Evolutionary conservation across 2,888 invertebrate species (phyloP), one percentile per base, ranked within the genome.

Genomic region (Zelleria hepariella): DNA sequence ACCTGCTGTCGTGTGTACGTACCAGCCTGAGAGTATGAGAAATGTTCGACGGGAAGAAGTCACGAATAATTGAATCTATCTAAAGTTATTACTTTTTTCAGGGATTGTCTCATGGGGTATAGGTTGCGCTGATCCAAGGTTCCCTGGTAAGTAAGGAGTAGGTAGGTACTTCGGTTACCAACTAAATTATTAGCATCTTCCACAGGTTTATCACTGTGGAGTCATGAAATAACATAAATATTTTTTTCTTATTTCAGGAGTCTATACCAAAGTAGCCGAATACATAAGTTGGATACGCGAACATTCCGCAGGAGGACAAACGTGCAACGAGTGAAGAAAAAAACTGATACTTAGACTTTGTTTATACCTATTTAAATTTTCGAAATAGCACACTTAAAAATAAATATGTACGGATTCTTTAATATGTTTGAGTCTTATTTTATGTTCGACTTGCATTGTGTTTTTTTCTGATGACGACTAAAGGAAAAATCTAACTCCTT

Each of bases 31-130:
- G n/a, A n/a, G n/a, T n/a, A n/a, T n/a, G n/a, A n/a, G n/a, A n/a
- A n/a, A n/a, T n/a, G n/a, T n/a, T n/a, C n/a, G n/a, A n/a, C n/a
- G n/a, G n/a, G n/a, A n/a, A n/a, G n/a, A n/a, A n/a, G n/a, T n/a
- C 2, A n/a, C 15, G 5, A 8, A 15, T n/a, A 15, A 49, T 6
- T 20, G 24, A n/a, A 24, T 21, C 24, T 32, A 25, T 23, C 49
- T 57, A 53, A 51, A 58, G 10, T 64, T 61, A 59, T 61, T 25
- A 65, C 58, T 59, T 59, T 64, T 73, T 71, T n/a, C 70, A 92
- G 93, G 93, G 57, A 72, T 93, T 10, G 91, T 92, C 0, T 92
- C 93, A 0, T 93, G 92, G 90, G 92, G 93, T 18, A 91, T 91
- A 61, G 91, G 91, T 60, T 93, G 93, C 71, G 93, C 92, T 10